Base-by-base conservation (phyloP, 2,113 vertebrate genomes). In the Carollia perspicillata region DNA sequence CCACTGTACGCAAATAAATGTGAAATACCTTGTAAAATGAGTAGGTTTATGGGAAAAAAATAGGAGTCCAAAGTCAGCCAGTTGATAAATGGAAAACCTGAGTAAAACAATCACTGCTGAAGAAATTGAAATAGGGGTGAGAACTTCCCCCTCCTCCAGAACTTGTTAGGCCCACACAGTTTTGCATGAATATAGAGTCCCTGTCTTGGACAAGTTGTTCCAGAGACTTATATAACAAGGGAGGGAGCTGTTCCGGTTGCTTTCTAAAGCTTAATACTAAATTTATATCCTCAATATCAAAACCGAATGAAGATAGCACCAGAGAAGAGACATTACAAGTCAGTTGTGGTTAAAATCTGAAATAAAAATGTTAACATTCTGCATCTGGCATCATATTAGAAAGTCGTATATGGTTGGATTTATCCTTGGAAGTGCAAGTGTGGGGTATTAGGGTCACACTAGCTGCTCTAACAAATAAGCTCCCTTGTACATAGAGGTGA, bases 21-120 rank as follows among this genome's bases (percentile, higher is more conserved):
- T 90, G 72, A 72, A 91, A 49, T 49, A 16, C 8, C 12, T 4
- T 78, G 42, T 72, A 66, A 90, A 93, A 85, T 90, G 40, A 89
- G 58, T 53, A 77, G 37, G 37, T 89, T 86, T 81, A 35, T 89
- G 47, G 74, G n/a, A 68, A 90, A 94, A 93, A 88, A 58, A 89
- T 6, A 60, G 37, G 49, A 23, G 53, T 55, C 26, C 20, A 17
- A 81, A 66, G 49, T 49, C 94, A 72, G 30, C 13, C 66, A 42
- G 2, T 60, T 81, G 40, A 60, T 75, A 93, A 60, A 66, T 60
- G 81, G 77, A 88, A 89, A 94, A 71, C 51, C n/a, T 74, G 20
- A 74, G 33, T 78, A 60, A 20, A 86, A 69, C 26, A 44, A 1
- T 89, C 28, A 49, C 49, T 78, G 58, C 22, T 69, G 22, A 78